Base-by-base conservation (phyloP, 2,113 vertebrate genomes). In the Ploceus nigricollis region DNA sequence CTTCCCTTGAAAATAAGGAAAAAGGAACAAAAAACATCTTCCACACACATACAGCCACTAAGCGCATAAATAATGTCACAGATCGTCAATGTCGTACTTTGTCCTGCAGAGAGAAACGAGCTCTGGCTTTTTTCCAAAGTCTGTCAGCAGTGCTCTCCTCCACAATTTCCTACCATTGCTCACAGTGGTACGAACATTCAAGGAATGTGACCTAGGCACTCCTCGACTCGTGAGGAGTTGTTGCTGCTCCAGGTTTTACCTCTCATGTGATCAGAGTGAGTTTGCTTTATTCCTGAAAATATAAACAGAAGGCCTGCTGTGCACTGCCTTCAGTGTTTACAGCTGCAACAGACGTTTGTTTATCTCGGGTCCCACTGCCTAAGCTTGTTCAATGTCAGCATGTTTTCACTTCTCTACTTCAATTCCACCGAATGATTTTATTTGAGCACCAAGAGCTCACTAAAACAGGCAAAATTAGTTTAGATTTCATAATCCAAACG, bases 271-370 rank as follows among this genome's bases (percentile, higher is more conserved):
- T 23, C 51, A 37, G 20, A 42, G 22, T 8, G 50, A 81, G 42
- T 39, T 4, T 68, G 69, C 10, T 42, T 57, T 50, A 30, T 24
- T 37, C 16, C 18, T 24, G 54, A 63, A 30, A 75, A 68, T 20
- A 81, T 17, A 81, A 91, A 86, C 68, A 86, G 18, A 48, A 56
- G 54, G 68, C 40, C 35, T 25, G 77, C 53, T 33, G 39, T 1
- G 15, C 21, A 18, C 0, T 0, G 28, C 21, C 71, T 44, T 39
- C 71, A 10, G 0, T 13, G 21, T 61, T 72, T 77, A 51, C 4
- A 64, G 70, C 39, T 30, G 0, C 19, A 31, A 44, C 61, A 68
- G 51, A 23, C 15, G 4, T 11, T 2, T 66, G 60, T 30, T 73
- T 70, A 44, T 23, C 54, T 69, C 12, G 0, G 11, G 23, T 12